These are phyloP conservation scores for Benthosema pterotum DNA, from an alignment of 2,797 vertebrate species.

Conservation along the genomic window DNA sequence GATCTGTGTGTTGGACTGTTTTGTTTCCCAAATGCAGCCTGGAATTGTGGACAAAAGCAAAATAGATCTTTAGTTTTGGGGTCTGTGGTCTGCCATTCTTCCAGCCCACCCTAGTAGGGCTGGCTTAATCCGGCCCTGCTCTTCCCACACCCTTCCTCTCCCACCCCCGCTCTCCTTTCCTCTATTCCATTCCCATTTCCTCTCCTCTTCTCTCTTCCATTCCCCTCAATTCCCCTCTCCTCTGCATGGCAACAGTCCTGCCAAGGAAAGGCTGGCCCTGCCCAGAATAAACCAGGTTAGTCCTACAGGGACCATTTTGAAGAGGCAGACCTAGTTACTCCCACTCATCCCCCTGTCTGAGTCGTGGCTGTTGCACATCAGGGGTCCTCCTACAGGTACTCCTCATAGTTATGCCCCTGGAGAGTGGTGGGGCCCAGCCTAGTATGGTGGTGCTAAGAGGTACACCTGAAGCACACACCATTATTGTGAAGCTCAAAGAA, in stretches of 20 bases:
- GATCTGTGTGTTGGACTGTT: too few species aligned
- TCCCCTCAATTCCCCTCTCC: conserved; percentile 7
- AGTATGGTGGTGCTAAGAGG: conserved; percentile 1
- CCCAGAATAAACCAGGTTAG: conserved; percentile 77
- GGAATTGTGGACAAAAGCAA: too few species aligned
- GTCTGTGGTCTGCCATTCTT: too few species aligned
- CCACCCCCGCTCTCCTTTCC: too few species aligned
- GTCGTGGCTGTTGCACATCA: conserved; percentile 50
- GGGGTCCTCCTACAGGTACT: conserved; percentile 1
- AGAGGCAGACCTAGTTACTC: conserved; percentile 73
- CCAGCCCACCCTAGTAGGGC: not conserved
- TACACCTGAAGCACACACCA: conserved; percentile 31
- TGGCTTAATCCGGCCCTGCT: too few species aligned
- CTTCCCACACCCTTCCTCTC: conserved; percentile 1
- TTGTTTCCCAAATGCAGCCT: too few species aligned
- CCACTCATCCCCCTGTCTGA: conserved; percentile 57
- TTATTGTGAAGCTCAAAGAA: conserved; percentile 45
- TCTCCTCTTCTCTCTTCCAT: not conserved
- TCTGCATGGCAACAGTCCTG: conserved; percentile 65
- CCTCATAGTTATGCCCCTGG: conserved; percentile 14
- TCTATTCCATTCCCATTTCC: too few species aligned
- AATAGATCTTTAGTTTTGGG: too few species aligned
- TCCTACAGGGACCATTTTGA: conserved; percentile 69
- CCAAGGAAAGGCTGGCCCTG: conserved; percentile 53
- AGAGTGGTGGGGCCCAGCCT: conserved; percentile 39